These are phyloP conservation scores for Pseudopipra pipra DNA, from an alignment of 2,113 vertebrate genomes.

Conservation along the genomic window DNA sequence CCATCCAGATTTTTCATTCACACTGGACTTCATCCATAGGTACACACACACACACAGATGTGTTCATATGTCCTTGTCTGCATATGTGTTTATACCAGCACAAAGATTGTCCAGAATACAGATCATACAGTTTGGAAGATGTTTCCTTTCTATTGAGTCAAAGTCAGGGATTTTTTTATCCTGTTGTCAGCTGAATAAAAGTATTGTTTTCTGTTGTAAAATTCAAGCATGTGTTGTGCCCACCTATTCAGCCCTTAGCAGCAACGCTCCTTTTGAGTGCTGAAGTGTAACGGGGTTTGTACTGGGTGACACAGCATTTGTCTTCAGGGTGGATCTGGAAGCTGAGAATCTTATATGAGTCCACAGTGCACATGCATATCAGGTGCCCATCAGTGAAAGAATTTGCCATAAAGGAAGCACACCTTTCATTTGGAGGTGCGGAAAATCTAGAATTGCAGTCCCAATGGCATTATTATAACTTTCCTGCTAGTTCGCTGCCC, in stretches of 20 bases:
- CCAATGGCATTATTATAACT: not conserved
- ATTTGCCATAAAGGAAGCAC: not conserved
- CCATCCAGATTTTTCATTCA: not conserved
- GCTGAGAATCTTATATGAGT: not conserved
- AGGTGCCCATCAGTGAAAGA: not conserved
- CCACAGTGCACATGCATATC: not conserved
- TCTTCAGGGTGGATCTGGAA: not conserved
- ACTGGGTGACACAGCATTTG: not conserved
- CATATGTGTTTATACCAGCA: not conserved
- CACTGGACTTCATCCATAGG: not conserved
- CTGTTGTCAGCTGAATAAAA: not conserved
- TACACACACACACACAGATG: not conserved
- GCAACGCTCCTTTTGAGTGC: not conserved
- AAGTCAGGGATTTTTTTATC: not conserved
- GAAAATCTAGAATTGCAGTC: not conserved
- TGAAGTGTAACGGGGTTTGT: not conserved
- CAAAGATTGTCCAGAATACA: not conserved
- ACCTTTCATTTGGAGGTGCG: not conserved
- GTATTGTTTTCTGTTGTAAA: not conserved
- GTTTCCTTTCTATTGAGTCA: not conserved
- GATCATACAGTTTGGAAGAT: not conserved
- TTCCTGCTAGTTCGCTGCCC: not conserved
- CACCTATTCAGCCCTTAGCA: not conserved
- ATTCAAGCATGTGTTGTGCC: not conserved
- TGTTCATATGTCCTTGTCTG: too few species aligned